Evolutionary conservation across 2,113 vertebrate species (phyloP), one percentile per base, ranked within the genome.

Genomic region (Helogale parvula): DNA sequence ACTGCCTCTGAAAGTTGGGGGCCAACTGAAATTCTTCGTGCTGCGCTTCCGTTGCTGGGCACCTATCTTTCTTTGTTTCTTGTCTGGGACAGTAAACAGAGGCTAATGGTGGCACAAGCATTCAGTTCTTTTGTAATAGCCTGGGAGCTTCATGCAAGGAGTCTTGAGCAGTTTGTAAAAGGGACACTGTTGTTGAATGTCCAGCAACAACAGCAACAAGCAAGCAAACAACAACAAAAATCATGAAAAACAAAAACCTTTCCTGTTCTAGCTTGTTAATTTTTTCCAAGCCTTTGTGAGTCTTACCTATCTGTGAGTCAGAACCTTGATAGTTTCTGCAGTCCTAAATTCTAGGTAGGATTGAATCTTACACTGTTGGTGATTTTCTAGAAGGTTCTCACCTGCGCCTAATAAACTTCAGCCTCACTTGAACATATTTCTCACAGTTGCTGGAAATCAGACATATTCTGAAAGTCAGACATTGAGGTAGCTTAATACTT

Each of bases 381-480:
- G 90, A 95, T 96, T 95, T 97, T 89, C 96, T 98, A 98, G 89
- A 94, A 96, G 66, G 96, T 92, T 98, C 96, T 98, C 89, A 93
- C 87, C 81, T 74, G 66, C 88, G 11, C 25, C 88, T 88, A 97
- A 95, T 98, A 95, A 82, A 95, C 74, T 98, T 91, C 63, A 97
- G 89, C 93, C 97, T 98, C 95, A 98, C 98, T 97, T 96, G 91
- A 96, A 45, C 94, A 19, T 97, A 98, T 97, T 97, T 98, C 98
- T 98, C 98, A 95, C 97, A 97, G 52, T 82, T 95, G 94, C 97
- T 96, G 94, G 96, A 95, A 90, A 92, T 97, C 89, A 94, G 97
- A 84, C 93, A 86, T 97, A 31, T 94, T 93, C 91, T 98, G 97
- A 97, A 7, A 96, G 84, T 89, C 65, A 79, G 94, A 88, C 0